Conservation (phyloP, 53 echinoderm and acorn worm species). For the Henricia sp. region DNA sequence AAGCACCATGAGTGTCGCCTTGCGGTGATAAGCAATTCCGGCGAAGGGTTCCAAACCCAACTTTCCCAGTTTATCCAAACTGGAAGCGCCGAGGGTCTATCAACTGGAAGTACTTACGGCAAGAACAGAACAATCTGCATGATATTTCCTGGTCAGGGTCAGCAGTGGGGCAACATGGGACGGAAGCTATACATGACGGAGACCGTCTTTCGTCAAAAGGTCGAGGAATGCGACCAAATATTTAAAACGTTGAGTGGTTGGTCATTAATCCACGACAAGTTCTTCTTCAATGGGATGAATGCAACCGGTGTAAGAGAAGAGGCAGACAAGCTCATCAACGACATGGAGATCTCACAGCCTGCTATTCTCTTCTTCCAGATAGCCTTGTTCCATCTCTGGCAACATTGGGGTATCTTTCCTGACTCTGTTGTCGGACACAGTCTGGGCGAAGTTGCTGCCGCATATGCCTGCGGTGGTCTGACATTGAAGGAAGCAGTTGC, state of each 20-base stretch:
- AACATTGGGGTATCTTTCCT: constrained; percentile 81
- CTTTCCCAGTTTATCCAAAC: constrained; percentile 35
- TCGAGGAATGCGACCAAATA: constrained; percentile 76
- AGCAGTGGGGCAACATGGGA: constrained; percentile 92
- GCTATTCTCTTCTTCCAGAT: constrained; percentile 87
- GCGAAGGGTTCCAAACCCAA: constrained; percentile 49
- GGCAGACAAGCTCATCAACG: constrained; percentile 18
- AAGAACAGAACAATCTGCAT: constrained; percentile 80
- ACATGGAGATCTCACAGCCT: constrained; percentile 77
- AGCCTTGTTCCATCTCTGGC: constrained; percentile 71
- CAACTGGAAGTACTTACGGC: not conserved
- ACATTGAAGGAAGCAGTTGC: constrained; percentile 78
- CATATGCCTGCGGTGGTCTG: constrained; percentile 86
- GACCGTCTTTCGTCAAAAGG: constrained; percentile 61
- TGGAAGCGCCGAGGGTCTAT: not conserved
- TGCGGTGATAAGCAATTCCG: constrained; percentile 77
- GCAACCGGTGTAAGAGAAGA: not conserved
- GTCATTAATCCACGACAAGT: constrained; percentile 68
- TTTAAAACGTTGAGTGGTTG: constrained; percentile 86
- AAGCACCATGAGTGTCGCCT: constrained; percentile 77
- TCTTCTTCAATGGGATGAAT: not conserved
- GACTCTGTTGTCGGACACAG: constrained; percentile 86
- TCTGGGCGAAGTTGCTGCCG: constrained; percentile 89
- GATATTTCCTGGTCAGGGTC: constrained; percentile 93
- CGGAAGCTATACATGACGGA: constrained; percentile 75